Percentiles rank a stretch among this genome's conserved stretches.
phyloP scores from a whole-genome alignment of 2,797 vertebrate genomes.

The Urocyon cinereoargenteus region DNA sequence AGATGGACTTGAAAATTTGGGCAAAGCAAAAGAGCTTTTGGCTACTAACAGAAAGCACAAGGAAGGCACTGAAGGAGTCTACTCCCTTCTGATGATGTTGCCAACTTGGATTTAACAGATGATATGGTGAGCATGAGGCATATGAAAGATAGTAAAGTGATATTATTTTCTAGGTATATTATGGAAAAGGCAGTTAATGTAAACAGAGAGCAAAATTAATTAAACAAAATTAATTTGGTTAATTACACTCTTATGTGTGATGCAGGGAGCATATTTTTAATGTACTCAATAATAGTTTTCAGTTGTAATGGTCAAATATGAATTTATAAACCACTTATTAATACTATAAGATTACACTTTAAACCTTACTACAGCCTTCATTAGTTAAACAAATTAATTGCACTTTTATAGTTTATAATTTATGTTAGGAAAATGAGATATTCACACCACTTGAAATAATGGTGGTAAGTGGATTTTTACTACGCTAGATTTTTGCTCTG shows the following conservation, averaged over 20 bases:
- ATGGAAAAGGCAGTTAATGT: slow-evolving; percentile 40
- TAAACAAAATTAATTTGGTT: neutral
- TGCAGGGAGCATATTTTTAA: neutral
- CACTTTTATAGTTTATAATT: neutral
- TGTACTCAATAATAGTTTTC: neutral
- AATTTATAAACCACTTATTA: slow-evolving; percentile 4
- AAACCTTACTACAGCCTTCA: neutral
- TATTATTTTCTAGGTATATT: slow-evolving; percentile 56
- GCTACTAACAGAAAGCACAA: slow-evolving; percentile 60
- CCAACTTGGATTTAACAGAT: slow-evolving; percentile 69
- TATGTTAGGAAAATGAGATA: neutral
- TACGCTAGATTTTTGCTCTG: neutral
- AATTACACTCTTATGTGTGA: neutral
- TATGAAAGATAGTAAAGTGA: slow-evolving; percentile 68
- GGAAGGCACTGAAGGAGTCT: slow-evolving; percentile 72
- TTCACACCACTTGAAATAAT: neutral
- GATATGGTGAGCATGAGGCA: slow-evolving; percentile 67
- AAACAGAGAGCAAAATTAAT: neutral
- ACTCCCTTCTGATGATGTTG: slow-evolving; percentile 75
- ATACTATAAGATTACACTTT: neutral
- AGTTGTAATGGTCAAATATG: neutral
- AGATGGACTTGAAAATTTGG: slow-evolving; percentile 80
- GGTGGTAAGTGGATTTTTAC: slow-evolving; percentile 17
- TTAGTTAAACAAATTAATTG: neutral
- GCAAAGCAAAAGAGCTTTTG: slow-evolving; percentile 74